phyloP scores from a whole-genome alignment of 2,113 vertebrate species.

The Haemorhous mexicanus region DNA sequence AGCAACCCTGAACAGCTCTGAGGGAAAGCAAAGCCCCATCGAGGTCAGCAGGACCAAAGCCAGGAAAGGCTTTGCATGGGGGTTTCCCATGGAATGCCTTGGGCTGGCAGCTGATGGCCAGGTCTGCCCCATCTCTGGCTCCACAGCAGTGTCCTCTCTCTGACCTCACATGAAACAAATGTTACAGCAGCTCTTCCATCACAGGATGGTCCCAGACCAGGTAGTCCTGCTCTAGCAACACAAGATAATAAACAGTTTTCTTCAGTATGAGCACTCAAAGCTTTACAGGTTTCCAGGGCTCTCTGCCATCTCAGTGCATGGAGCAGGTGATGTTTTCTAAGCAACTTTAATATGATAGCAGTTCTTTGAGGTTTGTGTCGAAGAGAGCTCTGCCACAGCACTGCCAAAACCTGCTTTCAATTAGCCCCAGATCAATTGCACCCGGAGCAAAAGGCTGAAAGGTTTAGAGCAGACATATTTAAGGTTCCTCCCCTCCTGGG shows the following conservation, averaged over 20 bases:
- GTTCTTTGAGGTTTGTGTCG: not conserved
- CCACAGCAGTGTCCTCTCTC: not conserved
- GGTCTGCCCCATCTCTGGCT: not conserved
- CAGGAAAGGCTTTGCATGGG: not conserved
- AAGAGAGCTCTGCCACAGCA: not conserved
- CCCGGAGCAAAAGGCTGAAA: not conserved
- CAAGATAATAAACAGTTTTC: not conserved
- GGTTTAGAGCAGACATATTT: not conserved
- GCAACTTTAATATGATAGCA: not conserved
- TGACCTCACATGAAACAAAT: fast-evolving
- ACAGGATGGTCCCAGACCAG: not conserved
- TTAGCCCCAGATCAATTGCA: not conserved
- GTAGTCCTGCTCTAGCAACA: not conserved
- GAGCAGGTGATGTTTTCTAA: not conserved
- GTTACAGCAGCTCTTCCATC: not conserved
- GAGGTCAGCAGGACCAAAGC: not conserved
- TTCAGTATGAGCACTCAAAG: not conserved
- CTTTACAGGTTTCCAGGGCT: not conserved
- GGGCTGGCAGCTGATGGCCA: fast-evolving
- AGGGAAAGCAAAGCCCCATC: not conserved
- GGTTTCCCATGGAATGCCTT: not conserved
- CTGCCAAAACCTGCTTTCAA: slow-evolving; percentile 2
- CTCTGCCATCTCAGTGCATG: not conserved
- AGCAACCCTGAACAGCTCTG: not conserved
- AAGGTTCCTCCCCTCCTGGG: not conserved